Base-by-base conservation (phyloP, 2,888 invertebrate genomes). In the Smittia sp. region DNA sequence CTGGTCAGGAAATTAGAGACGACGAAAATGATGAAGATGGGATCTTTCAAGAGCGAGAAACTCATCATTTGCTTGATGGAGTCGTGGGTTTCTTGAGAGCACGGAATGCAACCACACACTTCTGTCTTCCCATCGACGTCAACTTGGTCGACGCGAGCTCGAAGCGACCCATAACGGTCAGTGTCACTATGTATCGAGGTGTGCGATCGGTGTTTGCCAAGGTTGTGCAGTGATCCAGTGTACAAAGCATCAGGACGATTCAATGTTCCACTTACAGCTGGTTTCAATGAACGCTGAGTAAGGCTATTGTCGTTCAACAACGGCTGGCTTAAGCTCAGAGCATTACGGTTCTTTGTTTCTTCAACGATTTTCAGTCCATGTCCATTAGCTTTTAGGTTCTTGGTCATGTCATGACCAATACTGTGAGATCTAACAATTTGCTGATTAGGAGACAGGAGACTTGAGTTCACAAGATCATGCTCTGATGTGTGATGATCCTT, bases 1-100 rank as follows among this genome's bases (percentile, higher is more conserved):
- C 73, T 73, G 58, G 96, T 96, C 79, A 93, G 89, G 81, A 99
- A 95, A 83, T 99, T 99, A 46, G 98, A 98, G 73, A 94, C 78
- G 13, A 91, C 89, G 81, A 98, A 98, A 75, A 98, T 83, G 76
- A 98, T 85, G 81, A 97, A 98, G 76, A 96, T 85, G 27, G 90
- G 88, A 82, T 96, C 93, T 77, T 88, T 87, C 74, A 98, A 86
- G 67, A 99, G 85, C 0, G 89, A 87, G 76, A 96, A 85, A 79
- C 96, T 93, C 78, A 97, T 86, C 93, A 96, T 94, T 82, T 90
- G 88, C 66, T 85, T 84, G 75, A 93, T 83, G 1, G 90, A 90
- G 76, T 90, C 88, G 78, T 86, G 86, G 9, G 89, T 89, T 80
- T 91, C 90, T 67, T 86, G 84, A 3, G 90, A 88, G 78, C 90